Conservation (phyloP, 2,888 invertebrate species). For the Lithophane leautieri region DNA sequence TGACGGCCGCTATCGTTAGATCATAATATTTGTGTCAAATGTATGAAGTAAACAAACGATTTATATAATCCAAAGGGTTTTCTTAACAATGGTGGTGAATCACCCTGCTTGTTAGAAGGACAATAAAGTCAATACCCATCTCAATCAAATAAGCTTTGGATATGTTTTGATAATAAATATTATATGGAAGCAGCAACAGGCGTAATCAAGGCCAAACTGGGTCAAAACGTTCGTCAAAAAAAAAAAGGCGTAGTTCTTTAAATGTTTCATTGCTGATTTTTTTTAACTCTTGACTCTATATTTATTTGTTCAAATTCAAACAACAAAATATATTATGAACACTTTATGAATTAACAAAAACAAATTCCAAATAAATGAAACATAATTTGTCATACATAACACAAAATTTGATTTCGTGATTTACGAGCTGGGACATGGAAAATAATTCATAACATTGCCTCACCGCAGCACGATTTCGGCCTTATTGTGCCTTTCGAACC, state of each 20-base stretch:
- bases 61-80: constrained; percentile 20
- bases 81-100: constrained; percentile 11
- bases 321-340: constrained; percentile 8
- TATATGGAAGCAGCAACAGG: background rate
- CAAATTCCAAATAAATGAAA: constrained; percentile 35
- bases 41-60: constrained; percentile 38
- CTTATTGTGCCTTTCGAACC: constrained; percentile 13
- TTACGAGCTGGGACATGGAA: constrained; percentile 28
- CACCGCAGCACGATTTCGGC: constrained; percentile 2
- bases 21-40: constrained; percentile 33
- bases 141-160: background rate
- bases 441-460: constrained; percentile 28
- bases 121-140: background rate
- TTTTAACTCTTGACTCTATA: background rate
- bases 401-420: constrained; percentile 44
- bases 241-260: too few relatives aligned
- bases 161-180: background rate
- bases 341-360: constrained; percentile 38
- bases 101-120: background rate
- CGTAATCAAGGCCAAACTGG: too few relatives aligned
- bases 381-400: constrained; percentile 49
- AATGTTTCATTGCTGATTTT: too few relatives aligned
- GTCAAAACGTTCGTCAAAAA: too few relatives aligned
- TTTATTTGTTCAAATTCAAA: constrained; percentile 12
- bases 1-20: constrained; percentile 44